phyloP scores from a whole-genome alignment of 2,113 vertebrate genomes.

The Sphaerodactylus townsendi region DNA sequence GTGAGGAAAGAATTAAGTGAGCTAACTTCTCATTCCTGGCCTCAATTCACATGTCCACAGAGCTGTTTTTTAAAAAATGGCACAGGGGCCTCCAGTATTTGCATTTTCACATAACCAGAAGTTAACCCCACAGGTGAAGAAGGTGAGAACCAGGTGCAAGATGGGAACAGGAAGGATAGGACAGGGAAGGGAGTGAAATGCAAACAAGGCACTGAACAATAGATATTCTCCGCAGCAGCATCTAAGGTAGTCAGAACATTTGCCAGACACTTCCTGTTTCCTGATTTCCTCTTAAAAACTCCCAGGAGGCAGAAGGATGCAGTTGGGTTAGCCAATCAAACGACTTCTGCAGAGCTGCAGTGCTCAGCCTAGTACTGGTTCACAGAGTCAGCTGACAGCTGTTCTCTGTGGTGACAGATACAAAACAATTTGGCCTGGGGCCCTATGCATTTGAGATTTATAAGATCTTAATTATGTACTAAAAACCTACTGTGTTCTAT shows the following conservation, averaged over 20 bases:
- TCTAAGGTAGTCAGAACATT: constrained; percentile 12
- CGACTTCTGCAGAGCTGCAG: background rate
- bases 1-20: background rate
- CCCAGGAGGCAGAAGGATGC: constrained; percentile 2
- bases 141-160: background rate
- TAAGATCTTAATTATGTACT: background rate
- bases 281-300: constrained; percentile 18
- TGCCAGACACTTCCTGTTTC: constrained; percentile 28
- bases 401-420: background rate
- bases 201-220: constrained; percentile 1
- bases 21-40: background rate
- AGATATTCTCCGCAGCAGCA: background rate
- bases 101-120: background rate
- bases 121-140: background rate
- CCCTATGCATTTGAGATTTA: background rate
- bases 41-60: background rate
- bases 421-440: background rate
- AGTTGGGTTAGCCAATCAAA: constrained; percentile 6
- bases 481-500: background rate
- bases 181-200: background rate
- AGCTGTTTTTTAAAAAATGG: background rate
- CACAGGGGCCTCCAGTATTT: background rate
- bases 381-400: background rate
- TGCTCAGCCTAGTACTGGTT: background rate
- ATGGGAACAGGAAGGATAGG: constrained; percentile 10